These are phyloP conservation scores for Microvelia longipes DNA, from an alignment of 1,140 invertebrate species.

Conservation along the genomic window DNA sequence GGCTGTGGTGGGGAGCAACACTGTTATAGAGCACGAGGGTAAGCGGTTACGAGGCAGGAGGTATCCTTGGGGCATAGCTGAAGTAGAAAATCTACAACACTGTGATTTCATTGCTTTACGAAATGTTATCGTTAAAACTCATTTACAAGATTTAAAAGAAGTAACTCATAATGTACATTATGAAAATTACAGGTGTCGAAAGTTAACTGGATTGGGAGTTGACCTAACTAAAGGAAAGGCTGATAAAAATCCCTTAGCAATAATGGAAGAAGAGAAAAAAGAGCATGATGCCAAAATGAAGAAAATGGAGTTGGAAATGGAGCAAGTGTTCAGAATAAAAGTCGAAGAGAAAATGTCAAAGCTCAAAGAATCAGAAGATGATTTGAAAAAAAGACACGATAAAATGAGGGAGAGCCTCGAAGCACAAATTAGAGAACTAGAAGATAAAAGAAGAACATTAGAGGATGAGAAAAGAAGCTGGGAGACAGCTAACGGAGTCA, in stretches of 20 bases:
- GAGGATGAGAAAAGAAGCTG: constrained; percentile 3
- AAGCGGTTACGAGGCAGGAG: constrained; percentile 78
- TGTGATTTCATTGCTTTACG: constrained; percentile 95
- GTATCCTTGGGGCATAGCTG: constrained; percentile 96
- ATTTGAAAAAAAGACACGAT: constrained; percentile 2
- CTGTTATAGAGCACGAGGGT: constrained; percentile 75
- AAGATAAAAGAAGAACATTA: constrained; percentile 2
- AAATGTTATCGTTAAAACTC: constrained; percentile 89
- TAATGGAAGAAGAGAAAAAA: constrained; percentile 3
- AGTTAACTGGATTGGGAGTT: constrained; percentile 66
- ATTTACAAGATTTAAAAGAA: constrained; percentile 85
- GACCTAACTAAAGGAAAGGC: constrained; percentile 69
- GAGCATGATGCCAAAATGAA: constrained; percentile 1
- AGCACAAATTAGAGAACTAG: constrained; percentile 5
- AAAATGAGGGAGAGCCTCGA: constrained; percentile 4
- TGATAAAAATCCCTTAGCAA: constrained; percentile 44
- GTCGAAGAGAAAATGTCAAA: constrained; percentile 6
- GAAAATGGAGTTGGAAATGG: constrained; percentile 6
- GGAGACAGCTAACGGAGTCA: constrained; percentile 62
- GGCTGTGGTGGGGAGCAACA: constrained; percentile 94
- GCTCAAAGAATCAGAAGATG: constrained; percentile 8
- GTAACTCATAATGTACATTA: constrained; percentile 91
- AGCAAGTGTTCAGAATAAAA: constrained; percentile 4
- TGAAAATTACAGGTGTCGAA: constrained; percentile 85
- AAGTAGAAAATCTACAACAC: constrained; percentile 96